Conservation (phyloP, 2,888 invertebrate genomes). For the Perdita meconis region DNA sequence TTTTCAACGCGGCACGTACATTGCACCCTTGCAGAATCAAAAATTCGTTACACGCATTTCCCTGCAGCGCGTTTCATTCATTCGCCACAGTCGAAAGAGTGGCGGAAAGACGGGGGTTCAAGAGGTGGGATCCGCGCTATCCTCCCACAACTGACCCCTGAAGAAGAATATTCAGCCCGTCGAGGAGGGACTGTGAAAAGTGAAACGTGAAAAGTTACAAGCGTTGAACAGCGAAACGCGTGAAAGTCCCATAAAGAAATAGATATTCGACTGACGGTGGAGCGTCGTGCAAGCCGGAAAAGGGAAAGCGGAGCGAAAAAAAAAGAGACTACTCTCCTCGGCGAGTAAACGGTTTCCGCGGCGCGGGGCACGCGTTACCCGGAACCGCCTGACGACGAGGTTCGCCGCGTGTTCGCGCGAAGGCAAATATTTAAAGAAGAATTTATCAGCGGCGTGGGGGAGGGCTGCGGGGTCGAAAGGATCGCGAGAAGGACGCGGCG, state of each 20-base stretch:
- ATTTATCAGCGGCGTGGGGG: constrained; percentile 55
- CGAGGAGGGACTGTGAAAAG: too few relatives aligned
- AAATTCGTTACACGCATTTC: constrained; percentile 36
- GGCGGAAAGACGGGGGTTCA: too few relatives aligned
- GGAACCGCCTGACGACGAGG: constrained; percentile 24
- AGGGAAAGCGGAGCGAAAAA: too few relatives aligned
- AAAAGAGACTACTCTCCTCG: neutral
- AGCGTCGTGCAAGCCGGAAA: too few relatives aligned
- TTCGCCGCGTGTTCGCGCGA: constrained; percentile 30
- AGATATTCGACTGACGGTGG: too few relatives aligned
- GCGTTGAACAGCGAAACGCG: too few relatives aligned
- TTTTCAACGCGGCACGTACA: constrained; percentile 23
- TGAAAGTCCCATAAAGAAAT: too few relatives aligned
- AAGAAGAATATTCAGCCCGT: too few relatives aligned
- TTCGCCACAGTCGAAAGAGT: neutral
- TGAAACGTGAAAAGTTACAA: too few relatives aligned
- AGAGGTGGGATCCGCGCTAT: too few relatives aligned
- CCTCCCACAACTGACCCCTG: too few relatives aligned
- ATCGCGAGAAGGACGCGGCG: constrained; percentile 1
- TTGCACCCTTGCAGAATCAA: constrained; percentile 15
- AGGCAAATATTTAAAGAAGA: constrained; percentile 66
- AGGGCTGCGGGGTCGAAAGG: constrained; percentile 1
- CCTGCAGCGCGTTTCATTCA: constrained; percentile 11
- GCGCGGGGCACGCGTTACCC: constrained; percentile 16
- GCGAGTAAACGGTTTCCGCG: neutral